phyloP scores from a whole-genome alignment of 2,797 vertebrate genomes.

The Graptemys geographica region DNA sequence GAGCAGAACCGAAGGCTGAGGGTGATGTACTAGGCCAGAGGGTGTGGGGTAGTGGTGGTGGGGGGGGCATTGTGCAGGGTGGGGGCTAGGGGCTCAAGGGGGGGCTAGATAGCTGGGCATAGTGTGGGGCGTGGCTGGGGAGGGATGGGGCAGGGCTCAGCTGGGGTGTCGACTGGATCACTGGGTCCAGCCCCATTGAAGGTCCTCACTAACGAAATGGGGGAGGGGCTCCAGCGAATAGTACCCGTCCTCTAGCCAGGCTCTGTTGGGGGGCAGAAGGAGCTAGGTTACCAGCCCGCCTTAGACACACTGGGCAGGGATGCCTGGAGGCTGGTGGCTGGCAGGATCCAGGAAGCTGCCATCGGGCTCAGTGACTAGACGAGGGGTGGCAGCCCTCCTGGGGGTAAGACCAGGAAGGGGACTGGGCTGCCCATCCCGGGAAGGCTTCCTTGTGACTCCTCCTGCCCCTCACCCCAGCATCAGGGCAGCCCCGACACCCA shows the following conservation, averaged over 20 bases:
- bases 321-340: not conserved
- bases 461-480: not conserved
- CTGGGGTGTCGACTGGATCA: not conserved
- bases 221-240: not conserved
- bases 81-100: too few species aligned
- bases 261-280: not conserved
- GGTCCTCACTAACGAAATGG: not conserved
- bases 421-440: too few species aligned
- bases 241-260: too few species aligned
- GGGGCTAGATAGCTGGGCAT: not conserved
- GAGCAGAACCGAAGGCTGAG: not conserved
- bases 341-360: too few species aligned
- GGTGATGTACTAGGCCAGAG: not conserved
- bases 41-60: not conserved
- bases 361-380: too few species aligned
- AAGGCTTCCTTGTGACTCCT: not conserved
- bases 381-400: too few species aligned
- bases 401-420: too few species aligned
- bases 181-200: not conserved
- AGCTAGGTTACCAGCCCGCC: too few species aligned
- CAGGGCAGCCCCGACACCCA: not conserved
- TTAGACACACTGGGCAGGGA: not conserved
- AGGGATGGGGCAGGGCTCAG: not conserved
- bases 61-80: too few species aligned
- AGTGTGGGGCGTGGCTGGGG: not conserved